These are phyloP conservation scores for Tillus elongatus DNA, from an alignment of 2,888 invertebrate genomes.

Conservation along the genomic window DNA sequence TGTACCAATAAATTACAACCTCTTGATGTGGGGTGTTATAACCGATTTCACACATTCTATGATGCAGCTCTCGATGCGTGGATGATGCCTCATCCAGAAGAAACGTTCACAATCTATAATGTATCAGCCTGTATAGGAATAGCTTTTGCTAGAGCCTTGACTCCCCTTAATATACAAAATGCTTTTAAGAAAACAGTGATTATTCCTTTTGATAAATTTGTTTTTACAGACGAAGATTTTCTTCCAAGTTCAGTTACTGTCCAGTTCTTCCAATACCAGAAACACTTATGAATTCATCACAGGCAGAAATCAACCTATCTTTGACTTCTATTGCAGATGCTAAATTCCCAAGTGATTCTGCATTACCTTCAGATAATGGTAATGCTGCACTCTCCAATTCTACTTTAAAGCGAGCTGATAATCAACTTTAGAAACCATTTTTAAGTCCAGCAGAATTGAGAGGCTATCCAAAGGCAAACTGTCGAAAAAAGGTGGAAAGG, in stretches of 20 bases:
- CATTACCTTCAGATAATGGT: too few species aligned
- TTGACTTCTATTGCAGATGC: too few species aligned
- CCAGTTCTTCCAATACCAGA: too few species aligned
- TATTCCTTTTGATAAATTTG: slow-evolving; percentile 28
- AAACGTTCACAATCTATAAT: slow-evolving; percentile 37
- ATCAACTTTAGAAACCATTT: slow-evolving; percentile 10
- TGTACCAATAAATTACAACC: too few species aligned
- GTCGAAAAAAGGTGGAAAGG: slow-evolving; percentile 21
- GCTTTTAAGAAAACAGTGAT: slow-evolving; percentile 33
- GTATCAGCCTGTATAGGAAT: slow-evolving; percentile 31
- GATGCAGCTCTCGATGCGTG: slow-evolving; percentile 29
- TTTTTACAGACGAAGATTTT: slow-evolving; percentile 31
- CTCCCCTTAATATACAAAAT: slow-evolving; percentile 30
- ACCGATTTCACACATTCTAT: too few species aligned
- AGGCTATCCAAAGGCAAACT: slow-evolving; percentile 20
- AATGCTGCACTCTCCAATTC: too few species aligned
- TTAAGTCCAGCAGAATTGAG: slow-evolving; percentile 18
- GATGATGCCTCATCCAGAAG: slow-evolving; percentile 34
- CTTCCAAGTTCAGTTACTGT: slow-evolving; percentile 25
- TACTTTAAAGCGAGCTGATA: too few species aligned
- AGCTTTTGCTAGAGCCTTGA: slow-evolving; percentile 32
- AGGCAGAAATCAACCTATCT: too few species aligned
- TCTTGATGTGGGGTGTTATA: too few species aligned
- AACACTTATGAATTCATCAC: too few species aligned
- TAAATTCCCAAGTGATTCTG: too few species aligned